Conservation (phyloP, 1,140 invertebrate species). For the Cyrtorhinus lividipennis region DNA sequence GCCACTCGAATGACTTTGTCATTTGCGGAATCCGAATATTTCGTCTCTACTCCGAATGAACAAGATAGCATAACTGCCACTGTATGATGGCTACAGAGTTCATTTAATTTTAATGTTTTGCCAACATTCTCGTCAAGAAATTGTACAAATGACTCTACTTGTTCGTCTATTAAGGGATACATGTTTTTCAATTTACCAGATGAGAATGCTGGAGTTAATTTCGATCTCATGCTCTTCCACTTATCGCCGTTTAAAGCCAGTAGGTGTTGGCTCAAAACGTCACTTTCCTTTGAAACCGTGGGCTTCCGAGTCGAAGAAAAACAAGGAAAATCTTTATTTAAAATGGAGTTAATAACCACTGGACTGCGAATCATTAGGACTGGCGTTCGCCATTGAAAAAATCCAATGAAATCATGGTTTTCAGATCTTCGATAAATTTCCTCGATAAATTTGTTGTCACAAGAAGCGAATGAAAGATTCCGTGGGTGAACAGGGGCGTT, state of each 20-base stretch:
- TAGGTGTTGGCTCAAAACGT: constrained; percentile 38
- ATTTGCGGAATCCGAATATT: constrained; percentile 1
- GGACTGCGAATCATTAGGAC: constrained; percentile 38
- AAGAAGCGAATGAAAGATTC: neutral
- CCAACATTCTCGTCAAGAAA: constrained; percentile 32
- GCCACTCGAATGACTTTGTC: constrained; percentile 1
- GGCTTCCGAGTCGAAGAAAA: constrained; percentile 34
- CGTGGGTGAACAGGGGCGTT: constrained; percentile 8
- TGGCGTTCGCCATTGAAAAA: constrained; percentile 28
- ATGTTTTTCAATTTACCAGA: constrained; percentile 40
- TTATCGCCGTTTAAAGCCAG: constrained; percentile 33
- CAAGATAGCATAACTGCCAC: constrained; percentile 29
- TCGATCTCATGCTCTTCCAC: constrained; percentile 37
- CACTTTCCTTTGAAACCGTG: constrained; percentile 33
- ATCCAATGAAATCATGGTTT: neutral
- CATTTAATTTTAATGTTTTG: constrained; percentile 25
- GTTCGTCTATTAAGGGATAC: constrained; percentile 33
- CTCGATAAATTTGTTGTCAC: neutral
- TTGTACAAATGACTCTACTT: constrained; percentile 29
- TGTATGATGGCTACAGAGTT: constrained; percentile 25
- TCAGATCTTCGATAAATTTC: neutral
- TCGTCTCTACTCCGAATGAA: constrained; percentile 28
- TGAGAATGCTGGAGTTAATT: constrained; percentile 40
- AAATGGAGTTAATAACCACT: constrained; percentile 36
- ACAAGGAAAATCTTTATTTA: constrained; percentile 39